Evolutionary conservation across 1,140 invertebrate species (phyloP).

Genomic region (Scaptomyza hsui): DNA sequence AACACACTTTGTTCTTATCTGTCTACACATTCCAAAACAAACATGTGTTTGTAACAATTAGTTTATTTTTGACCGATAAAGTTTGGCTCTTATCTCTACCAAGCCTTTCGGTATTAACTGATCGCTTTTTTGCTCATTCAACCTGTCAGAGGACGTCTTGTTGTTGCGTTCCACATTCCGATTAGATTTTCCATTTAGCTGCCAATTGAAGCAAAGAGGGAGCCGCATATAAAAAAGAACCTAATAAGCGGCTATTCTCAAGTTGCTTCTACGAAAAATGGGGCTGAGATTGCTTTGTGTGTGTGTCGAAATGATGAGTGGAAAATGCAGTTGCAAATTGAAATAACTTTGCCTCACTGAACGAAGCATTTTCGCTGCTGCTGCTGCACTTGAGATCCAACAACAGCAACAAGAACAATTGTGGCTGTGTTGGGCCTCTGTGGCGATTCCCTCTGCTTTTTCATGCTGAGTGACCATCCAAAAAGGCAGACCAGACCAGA

Average conservation of each 20-base stretch:
- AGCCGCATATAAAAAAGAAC: constrained; percentile 1
- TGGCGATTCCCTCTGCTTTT: constrained; percentile 46
- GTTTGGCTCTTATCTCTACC: constrained; percentile 16
- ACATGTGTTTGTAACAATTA: neutral
- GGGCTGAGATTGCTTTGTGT: constrained; percentile 2
- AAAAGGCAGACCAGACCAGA: constrained; percentile 36
- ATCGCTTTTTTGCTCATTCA: neutral
- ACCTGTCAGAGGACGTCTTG: neutral
- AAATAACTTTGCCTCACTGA: constrained; percentile 40
- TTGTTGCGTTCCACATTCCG: neutral
- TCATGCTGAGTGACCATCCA: constrained; percentile 78
- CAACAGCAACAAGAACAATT: constrained; percentile 26
- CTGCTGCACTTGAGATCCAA: constrained; percentile 64
- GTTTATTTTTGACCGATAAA: constrained; percentile 22
- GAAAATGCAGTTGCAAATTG: constrained; percentile 71
- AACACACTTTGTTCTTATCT: constrained; percentile 15
- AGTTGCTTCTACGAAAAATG: constrained; percentile 22
- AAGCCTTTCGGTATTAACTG: constrained; percentile 1
- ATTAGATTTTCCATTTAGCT: constrained; percentile 12
- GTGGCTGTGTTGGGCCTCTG: constrained; percentile 21
- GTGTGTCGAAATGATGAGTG: constrained; percentile 44
- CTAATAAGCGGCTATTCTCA: constrained; percentile 30
- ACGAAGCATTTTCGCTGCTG: constrained; percentile 27
- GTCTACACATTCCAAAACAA: constrained; percentile 6
- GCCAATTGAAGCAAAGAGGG: constrained; percentile 7